These are phyloP conservation scores for Sebastiscus albofasciatus DNA, from an alignment of 2,797 vertebrate genomes.

Conservation along the genomic window DNA sequence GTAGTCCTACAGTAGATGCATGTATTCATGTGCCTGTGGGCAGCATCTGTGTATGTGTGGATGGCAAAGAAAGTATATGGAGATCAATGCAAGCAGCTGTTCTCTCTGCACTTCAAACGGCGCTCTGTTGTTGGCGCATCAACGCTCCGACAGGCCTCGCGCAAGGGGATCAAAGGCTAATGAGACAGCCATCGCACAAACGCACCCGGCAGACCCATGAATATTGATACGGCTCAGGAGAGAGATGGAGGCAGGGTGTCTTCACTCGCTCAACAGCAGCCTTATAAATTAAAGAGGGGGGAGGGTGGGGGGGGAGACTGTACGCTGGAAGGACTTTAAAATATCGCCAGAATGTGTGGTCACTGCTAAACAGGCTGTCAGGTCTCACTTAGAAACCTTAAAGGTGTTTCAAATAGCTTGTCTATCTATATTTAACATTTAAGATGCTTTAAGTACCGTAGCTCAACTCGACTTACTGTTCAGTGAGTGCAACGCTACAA, in stretches of 20 bases:
- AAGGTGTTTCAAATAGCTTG: neutral
- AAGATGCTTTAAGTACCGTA: neutral
- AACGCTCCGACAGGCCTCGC: slow-evolving; percentile 73
- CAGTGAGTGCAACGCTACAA: neutral
- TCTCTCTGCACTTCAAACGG: slow-evolving; percentile 81
- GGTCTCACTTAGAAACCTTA: neutral
- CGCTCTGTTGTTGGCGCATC: slow-evolving; percentile 77
- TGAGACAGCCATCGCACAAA: slow-evolving; percentile 81
- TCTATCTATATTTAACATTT: neutral
- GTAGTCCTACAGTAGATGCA: slow-evolving; percentile 59
- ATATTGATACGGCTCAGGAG: slow-evolving; percentile 78
- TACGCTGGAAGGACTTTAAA: slow-evolving; percentile 33
- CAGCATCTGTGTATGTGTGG: slow-evolving; percentile 66
- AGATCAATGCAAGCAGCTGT: slow-evolving; percentile 84
- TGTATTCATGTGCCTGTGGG: slow-evolving; percentile 74
- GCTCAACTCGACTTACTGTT: neutral
- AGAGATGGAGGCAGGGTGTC: slow-evolving; percentile 66
- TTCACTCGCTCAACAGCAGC: slow-evolving; percentile 62
- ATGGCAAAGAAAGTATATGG: slow-evolving; percentile 75
- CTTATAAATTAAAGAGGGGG: slow-evolving; percentile 45
- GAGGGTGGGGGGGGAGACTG: neutral
- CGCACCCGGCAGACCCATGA: slow-evolving; percentile 80
- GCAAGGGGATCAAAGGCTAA: slow-evolving; percentile 81
- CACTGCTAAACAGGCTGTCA: slow-evolving; percentile 11
- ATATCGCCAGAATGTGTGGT: slow-evolving; percentile 28